A percentile compares a stretch with the other conserved stretches of the same genome.
phyloP scores from a whole-genome alignment of 2,113 vertebrate genomes.

The Ondatra zibethicus region DNA sequence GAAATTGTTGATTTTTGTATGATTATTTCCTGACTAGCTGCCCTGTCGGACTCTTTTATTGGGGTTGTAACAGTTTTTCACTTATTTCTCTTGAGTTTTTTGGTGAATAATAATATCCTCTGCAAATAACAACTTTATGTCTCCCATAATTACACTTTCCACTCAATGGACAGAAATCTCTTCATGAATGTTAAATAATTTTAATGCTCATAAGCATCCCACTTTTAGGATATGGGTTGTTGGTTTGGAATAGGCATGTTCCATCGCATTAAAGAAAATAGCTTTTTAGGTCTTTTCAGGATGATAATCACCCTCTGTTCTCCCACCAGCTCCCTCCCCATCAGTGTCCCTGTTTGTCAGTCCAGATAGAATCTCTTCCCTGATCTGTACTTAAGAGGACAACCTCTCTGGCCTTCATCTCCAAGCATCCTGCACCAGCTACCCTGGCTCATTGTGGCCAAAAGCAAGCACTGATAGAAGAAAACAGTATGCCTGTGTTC shows the following conservation, averaged over 20 bases:
- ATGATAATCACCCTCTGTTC: background rate
- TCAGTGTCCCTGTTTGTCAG: background rate
- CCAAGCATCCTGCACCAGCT: background rate
- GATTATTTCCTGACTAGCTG: conserved; percentile 63
- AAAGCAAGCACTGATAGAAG: background rate
- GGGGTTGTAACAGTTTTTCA: conserved; percentile 32
- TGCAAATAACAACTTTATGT: conserved; percentile 48
- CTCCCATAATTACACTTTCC: conserved; percentile 31
- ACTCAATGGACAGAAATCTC: conserved; percentile 49
- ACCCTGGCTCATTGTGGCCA: background rate
- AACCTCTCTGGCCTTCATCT: background rate
- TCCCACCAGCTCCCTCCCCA: background rate
- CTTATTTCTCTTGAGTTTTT: conserved; percentile 69
- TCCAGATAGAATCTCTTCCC: background rate
- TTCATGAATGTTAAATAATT: conserved; percentile 31
- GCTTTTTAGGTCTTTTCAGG: background rate
- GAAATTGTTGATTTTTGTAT: conserved; percentile 61
- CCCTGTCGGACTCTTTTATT: conserved; percentile 42
- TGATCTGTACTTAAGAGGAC: background rate
- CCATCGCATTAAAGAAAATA: background rate
- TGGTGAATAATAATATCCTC: conserved; percentile 49
- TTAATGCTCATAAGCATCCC: conserved; percentile 6
- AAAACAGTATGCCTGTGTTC: too few species aligned
- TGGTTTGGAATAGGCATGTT: background rate
- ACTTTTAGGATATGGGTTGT: background rate